phyloP scores from a whole-genome alignment of 2,113 vertebrate genomes.

The Speoplatyrhinus poulsoni region DNA sequence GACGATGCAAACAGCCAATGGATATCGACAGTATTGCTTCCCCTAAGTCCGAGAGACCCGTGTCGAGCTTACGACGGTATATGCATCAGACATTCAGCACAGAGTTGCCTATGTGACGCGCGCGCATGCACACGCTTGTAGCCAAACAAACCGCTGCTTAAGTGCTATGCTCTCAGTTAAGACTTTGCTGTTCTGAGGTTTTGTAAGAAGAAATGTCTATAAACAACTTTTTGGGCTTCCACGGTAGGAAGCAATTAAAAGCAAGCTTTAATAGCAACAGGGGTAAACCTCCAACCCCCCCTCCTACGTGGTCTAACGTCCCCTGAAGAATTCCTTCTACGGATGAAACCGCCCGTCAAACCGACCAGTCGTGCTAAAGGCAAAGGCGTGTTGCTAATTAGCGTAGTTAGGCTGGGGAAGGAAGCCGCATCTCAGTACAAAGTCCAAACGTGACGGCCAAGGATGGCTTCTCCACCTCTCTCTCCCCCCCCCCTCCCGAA shows the following conservation, averaged over 20 bases:
- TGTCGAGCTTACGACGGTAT: too few species aligned
- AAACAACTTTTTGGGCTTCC: background rate
- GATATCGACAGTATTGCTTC: too few species aligned
- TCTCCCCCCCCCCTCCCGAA: too few species aligned
- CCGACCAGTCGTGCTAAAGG: slow-evolving; percentile 12
- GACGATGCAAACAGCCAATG: too few species aligned
- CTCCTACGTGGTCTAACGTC: slow-evolving; percentile 44
- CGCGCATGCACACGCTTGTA: background rate
- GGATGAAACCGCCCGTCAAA: slow-evolving; percentile 39
- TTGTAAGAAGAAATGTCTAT: background rate
- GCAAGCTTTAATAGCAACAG: slow-evolving; percentile 6
- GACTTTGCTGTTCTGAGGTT: slow-evolving; percentile 8
- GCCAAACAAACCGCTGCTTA: background rate
- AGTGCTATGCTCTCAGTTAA: background rate
- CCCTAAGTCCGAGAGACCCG: too few species aligned
- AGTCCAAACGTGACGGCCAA: slow-evolving; percentile 32
- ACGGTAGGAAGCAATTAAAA: slow-evolving; percentile 41
- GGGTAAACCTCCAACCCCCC: slow-evolving; percentile 10
- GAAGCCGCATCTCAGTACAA: slow-evolving; percentile 23
- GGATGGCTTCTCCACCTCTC: background rate
- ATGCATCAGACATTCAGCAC: too few species aligned
- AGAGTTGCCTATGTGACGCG: too few species aligned
- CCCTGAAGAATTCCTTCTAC: slow-evolving; percentile 25
- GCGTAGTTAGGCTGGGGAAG: slow-evolving; percentile 24
- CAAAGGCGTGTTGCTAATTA: slow-evolving; percentile 51